Base-by-base conservation (phyloP, 23 tunicate species). In the Trididemnum nubilum region DNA sequence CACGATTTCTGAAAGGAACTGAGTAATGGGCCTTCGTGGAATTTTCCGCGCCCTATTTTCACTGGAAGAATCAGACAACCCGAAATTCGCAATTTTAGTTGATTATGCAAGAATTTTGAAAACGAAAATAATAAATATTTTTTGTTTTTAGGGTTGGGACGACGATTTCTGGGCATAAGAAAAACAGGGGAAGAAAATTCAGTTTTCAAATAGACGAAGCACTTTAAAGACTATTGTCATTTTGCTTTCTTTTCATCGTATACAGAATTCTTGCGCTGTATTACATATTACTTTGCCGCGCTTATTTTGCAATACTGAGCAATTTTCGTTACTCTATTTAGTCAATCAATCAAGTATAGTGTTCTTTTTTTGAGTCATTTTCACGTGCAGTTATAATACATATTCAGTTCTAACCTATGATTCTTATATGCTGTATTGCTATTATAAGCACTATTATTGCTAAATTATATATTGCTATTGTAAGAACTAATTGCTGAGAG, bases 121-220 rank as follows among this genome's bases (percentile, higher is more conserved):
- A 23, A 52, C 22, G 0, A 52, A 52, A 52, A 21, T 0, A n/a
- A n/a, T n/a, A n/a, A n/a, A n/a, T n/a, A n/a, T n/a, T 72, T 72
- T 1, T 0, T 76, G 58, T 37, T 80, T 79, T 58, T 35, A 79
- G 83, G 89, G 78, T 7, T 85, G 89, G 89, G 85, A 85, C 50
- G 85, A 85, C 35, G 77, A 64, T 24, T 35, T 80, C 31, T 85
- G 89, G 89, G 80, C 84, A 12, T 61, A 26, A 61, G 29, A 61
- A n/a, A 61, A 22, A 61, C 21, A 12, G 67, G 67, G n/a, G n/a
- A 25, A 44, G 15, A 15, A 44, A 44, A 7, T 44, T 9, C 9
- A 44, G 54, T 44, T 7, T 7, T 15, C 15, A 44, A 9, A 44
- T 9, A 9, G 9, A 15, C 54, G 15, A 44, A 9, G 54, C 54